Base-by-base conservation (phyloP, 2,113 vertebrate species). In the Plecotus auritus region DNA sequence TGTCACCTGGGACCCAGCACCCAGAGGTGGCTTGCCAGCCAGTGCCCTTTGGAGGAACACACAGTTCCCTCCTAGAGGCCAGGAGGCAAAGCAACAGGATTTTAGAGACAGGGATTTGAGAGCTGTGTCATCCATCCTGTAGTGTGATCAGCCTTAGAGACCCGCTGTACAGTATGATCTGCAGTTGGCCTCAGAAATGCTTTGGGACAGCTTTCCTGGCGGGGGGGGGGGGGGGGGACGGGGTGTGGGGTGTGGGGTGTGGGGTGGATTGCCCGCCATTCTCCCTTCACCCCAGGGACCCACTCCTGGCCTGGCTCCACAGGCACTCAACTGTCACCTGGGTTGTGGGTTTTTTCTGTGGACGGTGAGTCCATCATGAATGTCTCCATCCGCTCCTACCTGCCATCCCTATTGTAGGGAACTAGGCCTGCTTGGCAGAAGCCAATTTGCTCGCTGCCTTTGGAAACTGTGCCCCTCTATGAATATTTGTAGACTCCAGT, bases 281-380 rank as follows among this genome's bases (percentile, higher is more conserved):
- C 4, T n/a, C 10, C 3, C 0, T 7, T 76, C 4, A 17, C 1
- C 6, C 10, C 28, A n/a, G 22, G 42, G 83, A 59, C 49, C 35
- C 4, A 3, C n/a, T 69, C 26, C 54, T 76, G 73, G 17, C 35
- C 72, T 37, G n/a, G 11, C 28, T 70, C 8, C 23, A 4, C 37
- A 37, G 32, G 37, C 11, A 37, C 37, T 14, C 3, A 4, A 7
- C 11, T 32, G 35, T 49, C 49, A 5, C 16, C 10, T 9, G 47
- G 85, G 59, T 11, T 64, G 22, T 2, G 47, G 51, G 12, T 14
- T 23, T 17, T 32, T n/a, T 7, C 13, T 61, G 5, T 28, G 1
- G 2, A 0, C 1, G 28, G 37, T 9, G 20, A 35, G n/a, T 2
- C 59, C 9, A 8, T 67, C 45, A 12, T 0, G 0, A 4, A 1